Evolutionary conservation across 2,797 vertebrate species (phyloP).

Genomic region (Xyrichtys novacula): DNA sequence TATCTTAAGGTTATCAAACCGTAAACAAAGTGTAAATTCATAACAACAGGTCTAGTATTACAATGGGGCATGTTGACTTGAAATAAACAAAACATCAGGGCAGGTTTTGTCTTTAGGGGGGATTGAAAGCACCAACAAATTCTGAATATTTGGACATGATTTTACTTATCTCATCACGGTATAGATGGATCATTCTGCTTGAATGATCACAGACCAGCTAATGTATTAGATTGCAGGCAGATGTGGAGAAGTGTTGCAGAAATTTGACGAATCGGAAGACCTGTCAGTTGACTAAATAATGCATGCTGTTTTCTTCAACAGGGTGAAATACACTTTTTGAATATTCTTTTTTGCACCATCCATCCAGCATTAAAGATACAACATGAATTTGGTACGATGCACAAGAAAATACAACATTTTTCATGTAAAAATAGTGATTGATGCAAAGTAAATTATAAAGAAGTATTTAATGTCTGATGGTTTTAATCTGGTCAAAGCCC

Average conservation of each 20-base stretch:
- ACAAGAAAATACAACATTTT: too few species aligned
- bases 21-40: conserved; percentile 28
- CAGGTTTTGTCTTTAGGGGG: conserved; percentile 51
- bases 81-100: conserved; percentile 6
- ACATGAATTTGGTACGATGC: background rate
- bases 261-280: conserved; percentile 21
- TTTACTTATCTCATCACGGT: too few species aligned
- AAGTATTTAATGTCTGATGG: too few species aligned
- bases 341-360: background rate
- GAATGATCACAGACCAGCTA: conserved; percentile 20
- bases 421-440: too few species aligned
- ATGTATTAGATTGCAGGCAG: conserved; percentile 29
- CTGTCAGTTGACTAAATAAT: conserved; percentile 14
- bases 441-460: too few species aligned
- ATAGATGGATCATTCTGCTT: too few species aligned
- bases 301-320: conserved; percentile 51
- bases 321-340: background rate
- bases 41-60: conserved; percentile 33
- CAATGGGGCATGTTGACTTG: background rate
- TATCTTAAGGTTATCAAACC: conserved; percentile 52
- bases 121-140: background rate
- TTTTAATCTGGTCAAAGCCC: too few species aligned
- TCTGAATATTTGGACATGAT: conserved; percentile 17
- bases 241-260: conserved; percentile 37
- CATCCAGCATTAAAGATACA: background rate